Evolutionary conservation across 2,797 vertebrate species (phyloP).

Genomic region (Pygocentrus nattereri): DNA sequence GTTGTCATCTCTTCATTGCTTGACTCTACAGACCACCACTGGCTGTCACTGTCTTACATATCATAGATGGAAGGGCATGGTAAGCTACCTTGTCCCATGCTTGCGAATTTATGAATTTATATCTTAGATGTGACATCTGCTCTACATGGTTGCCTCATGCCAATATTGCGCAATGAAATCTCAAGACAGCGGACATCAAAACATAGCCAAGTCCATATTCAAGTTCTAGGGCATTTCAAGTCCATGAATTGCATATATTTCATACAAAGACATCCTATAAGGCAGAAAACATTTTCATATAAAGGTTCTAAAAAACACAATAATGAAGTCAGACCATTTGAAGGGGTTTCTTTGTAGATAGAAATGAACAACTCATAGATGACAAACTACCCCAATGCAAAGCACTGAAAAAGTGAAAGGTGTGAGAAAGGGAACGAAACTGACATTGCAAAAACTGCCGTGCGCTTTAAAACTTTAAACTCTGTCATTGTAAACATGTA

Average conservation of each 20-base stretch:
- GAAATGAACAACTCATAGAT: neutral
- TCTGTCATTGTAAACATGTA: slow-evolving; percentile 24
- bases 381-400: neutral
- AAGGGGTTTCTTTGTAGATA: slow-evolving; percentile 4
- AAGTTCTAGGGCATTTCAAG: neutral
- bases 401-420: neutral
- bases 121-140: slow-evolving; percentile 13
- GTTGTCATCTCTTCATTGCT: slow-evolving; percentile 47
- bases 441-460: neutral
- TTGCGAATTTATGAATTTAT: slow-evolving; percentile 2
- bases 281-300: neutral
- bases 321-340: too few relatives aligned
- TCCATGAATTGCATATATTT: neutral
- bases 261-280: neutral
- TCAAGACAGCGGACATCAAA: neutral
- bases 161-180: slow-evolving; percentile 1
- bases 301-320: neutral
- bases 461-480: slow-evolving; percentile 8
- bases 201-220: neutral
- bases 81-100: slow-evolving; percentile 30
- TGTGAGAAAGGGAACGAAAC: neutral
- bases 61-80: slow-evolving; percentile 35
- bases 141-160: neutral
- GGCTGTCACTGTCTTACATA: slow-evolving; percentile 53
- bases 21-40: slow-evolving; percentile 46